These are phyloP conservation scores for Drosophila robusta DNA, from an alignment of 2,888 invertebrate species.

Conservation along the genomic window DNA sequence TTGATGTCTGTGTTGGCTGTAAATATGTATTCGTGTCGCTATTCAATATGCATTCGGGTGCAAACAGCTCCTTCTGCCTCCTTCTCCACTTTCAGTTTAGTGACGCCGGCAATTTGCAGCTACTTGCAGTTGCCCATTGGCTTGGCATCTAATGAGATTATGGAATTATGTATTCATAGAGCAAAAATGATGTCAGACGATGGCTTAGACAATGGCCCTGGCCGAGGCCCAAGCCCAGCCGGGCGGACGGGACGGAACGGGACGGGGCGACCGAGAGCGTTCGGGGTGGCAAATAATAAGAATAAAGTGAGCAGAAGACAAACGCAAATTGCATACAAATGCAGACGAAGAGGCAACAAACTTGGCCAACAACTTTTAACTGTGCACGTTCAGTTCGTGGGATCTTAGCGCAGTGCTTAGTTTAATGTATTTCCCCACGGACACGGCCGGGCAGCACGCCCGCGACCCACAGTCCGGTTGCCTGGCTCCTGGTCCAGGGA, in stretches of 20 bases:
- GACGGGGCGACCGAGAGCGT: no score
- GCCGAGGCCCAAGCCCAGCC: neutral
- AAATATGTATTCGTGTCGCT: conserved; percentile 5
- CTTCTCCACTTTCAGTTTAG: neutral
- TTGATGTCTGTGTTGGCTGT: neutral
- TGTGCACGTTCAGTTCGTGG: conserved; percentile 44
- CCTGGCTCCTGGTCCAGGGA: conserved; percentile 12
- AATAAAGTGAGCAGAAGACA: conserved; percentile 54
- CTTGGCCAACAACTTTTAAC: conserved; percentile 30
- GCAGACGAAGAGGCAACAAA: conserved; percentile 21
- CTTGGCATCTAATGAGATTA: conserved; percentile 76
- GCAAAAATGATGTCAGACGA: conserved; percentile 67
- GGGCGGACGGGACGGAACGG: neutral
- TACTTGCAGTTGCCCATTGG: conserved; percentile 33
- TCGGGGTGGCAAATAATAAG: conserved; percentile 20
- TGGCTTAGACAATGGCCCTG: conserved; percentile 38
- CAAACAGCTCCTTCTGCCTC: neutral
- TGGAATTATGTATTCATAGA: conserved; percentile 78
- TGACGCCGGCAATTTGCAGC: conserved; percentile 49
- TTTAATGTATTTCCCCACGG: conserved; percentile 67
- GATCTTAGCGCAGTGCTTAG: conserved; percentile 66
- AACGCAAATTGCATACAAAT: conserved; percentile 75
- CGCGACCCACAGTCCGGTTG: neutral
- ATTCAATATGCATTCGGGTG: conserved; percentile 38
- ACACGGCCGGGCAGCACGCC: conserved; percentile 1